phyloP scores from a whole-genome alignment of 2,797 vertebrate genomes.

The Melanotaenia maccullochi region DNA sequence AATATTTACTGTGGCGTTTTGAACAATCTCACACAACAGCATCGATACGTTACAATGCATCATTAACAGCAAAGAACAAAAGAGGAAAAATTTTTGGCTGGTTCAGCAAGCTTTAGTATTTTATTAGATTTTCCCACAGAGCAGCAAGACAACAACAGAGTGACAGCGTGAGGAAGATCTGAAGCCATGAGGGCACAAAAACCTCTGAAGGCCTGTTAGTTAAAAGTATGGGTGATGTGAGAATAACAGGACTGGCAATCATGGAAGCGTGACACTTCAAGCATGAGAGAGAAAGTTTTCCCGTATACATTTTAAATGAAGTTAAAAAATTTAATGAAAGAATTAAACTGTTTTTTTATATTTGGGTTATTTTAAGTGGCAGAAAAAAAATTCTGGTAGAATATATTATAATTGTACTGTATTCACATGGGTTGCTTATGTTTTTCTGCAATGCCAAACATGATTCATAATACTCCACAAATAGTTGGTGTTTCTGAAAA shows the following conservation, averaged over 20 bases:
- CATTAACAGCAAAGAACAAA: constrained; percentile 57
- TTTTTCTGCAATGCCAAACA: neutral
- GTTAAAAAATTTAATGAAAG: neutral
- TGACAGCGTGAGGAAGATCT: constrained; percentile 33
- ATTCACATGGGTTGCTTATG: neutral
- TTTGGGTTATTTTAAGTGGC: neutral
- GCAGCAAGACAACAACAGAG: constrained; percentile 33
- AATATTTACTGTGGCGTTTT: constrained; percentile 24
- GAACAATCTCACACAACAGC: constrained; percentile 27
- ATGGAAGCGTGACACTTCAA: neutral
- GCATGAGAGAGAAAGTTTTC: neutral
- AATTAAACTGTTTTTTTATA: neutral
- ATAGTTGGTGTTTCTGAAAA: neutral
- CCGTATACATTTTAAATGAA: neutral
- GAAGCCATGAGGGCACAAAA: constrained; percentile 10
- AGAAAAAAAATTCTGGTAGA: neutral
- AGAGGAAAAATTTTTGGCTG: constrained; percentile 29
- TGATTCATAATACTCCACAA: neutral
- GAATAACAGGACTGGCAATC: neutral
- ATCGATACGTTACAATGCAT: constrained; percentile 26
- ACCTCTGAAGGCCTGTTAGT: neutral
- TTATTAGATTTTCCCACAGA: constrained; percentile 68
- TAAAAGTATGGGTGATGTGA: neutral
- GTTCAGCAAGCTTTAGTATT: constrained; percentile 29
- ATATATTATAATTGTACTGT: neutral